Evolutionary conservation across 2,113 vertebrate genomes (phyloP), one percentile per base, ranked within the genome.

Genomic region (Manacus vitellinus): DNA sequence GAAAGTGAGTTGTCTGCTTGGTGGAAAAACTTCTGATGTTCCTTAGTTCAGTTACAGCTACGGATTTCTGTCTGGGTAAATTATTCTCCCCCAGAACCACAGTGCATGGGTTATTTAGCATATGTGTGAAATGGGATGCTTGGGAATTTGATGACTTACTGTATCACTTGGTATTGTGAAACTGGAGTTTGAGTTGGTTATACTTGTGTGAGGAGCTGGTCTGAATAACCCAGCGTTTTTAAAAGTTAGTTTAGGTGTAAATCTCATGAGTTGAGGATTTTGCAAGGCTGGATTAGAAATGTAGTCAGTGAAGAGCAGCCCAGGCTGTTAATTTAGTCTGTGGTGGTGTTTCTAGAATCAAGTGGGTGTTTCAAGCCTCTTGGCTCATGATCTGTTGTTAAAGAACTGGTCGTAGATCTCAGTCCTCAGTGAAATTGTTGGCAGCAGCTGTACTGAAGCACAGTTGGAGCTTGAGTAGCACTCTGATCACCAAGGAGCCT

Each of bases 191-290:
- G 14, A 19, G 82, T 71, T 88, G 28, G 11, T 62, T 58, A 77
- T n/a, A 22, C 25, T 83, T 5, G 4, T 0, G 0, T 66, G 31
- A 67, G 11, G 58, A 68, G 22, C n/a, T 62, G 23, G 72, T 33
- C 37, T 35, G 62, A 33, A 12, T 75, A 71, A 74, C 27, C 13
- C 13, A 13, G 21, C 15, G 22, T 27, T 41, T 77, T 63, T 44
- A 7, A 5, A 84, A 44, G 47, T 56, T 75, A 51, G 16, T 52
- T 88, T 25, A 55, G 44, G 9, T 70, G 9, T 44, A 62, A 54
- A 27, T 66, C 12, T 20, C n/a, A 30, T 37, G 86, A 86, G 59
- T 16, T 76, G 24, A 27, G 46, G 8, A 12, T 55, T 63, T 80
- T 74, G 67, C 30, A 51, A n/a, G 30, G 35, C 66, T 82, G 25